Evolutionary conservation across 2,888 invertebrate species (phyloP).

Genomic region (Melitaea athalia): DNA sequence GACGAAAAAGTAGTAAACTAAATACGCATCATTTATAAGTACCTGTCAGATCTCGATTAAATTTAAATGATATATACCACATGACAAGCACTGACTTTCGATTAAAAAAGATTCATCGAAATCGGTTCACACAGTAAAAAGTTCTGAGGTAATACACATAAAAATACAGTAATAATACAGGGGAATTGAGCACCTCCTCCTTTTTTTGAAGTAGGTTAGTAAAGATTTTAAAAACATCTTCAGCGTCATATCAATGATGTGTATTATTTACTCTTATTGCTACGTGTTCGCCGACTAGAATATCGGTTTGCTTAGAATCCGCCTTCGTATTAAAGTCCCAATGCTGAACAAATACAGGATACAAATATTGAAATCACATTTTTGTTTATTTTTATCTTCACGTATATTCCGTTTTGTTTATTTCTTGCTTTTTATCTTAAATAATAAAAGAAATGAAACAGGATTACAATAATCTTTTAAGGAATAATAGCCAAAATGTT

Average conservation of each 20-base stretch:
- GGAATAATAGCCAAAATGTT: neutral
- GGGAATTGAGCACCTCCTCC: too few species aligned
- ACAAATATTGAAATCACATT: conserved; percentile 71
- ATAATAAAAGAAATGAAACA: conserved; percentile 11
- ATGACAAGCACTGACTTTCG: too few species aligned
- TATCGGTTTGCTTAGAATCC: conserved; percentile 45
- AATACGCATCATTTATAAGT: too few species aligned
- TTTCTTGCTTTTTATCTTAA: conserved; percentile 33
- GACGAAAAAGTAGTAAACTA: too few species aligned
- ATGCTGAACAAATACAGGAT: conserved; percentile 66
- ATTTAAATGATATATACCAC: too few species aligned
- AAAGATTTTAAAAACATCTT: neutral
- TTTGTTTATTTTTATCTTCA: conserved; percentile 55
- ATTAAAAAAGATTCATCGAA: too few species aligned
- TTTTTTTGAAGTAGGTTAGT: too few species aligned
- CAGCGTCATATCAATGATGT: conserved; percentile 38
- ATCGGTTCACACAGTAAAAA: too few species aligned
- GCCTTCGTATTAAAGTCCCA: conserved; percentile 55
- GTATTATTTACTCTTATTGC: conserved; percentile 45
- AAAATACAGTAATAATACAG: too few species aligned
- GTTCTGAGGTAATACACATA: too few species aligned
- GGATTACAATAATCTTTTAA: neutral
- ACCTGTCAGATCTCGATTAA: too few species aligned
- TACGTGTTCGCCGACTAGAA: conserved; percentile 41
- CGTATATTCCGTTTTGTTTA: conserved; percentile 37